These are phyloP conservation scores for Trochalopteron elliotii DNA, from an alignment of 2,113 vertebrate species.

Conservation along the genomic window DNA sequence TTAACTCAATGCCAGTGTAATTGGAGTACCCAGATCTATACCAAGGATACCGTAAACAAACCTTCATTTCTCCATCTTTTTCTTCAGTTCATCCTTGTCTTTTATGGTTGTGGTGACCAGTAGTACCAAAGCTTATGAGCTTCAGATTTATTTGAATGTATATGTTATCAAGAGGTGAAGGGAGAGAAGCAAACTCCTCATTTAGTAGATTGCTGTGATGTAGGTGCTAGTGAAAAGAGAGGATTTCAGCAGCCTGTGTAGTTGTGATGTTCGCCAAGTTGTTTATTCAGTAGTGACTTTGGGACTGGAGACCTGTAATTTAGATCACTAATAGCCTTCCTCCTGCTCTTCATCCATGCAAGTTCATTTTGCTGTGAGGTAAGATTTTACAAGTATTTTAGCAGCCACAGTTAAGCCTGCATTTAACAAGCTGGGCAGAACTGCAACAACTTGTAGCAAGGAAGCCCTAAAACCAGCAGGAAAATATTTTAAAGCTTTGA, in stretches of 20 bases:
- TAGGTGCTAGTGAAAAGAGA: background rate
- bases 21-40: background rate
- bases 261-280: background rate
- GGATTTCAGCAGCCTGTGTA: background rate
- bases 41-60: background rate
- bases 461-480: background rate
- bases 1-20: background rate
- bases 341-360: background rate
- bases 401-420: background rate
- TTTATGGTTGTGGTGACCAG: background rate
- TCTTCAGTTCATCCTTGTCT: background rate
- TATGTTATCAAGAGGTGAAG: background rate
- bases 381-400: background rate
- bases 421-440: background rate
- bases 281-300: background rate
- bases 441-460: background rate
- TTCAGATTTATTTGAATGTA: background rate
- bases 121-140: background rate
- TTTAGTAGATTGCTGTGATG: background rate
- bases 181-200: background rate
- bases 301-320: background rate
- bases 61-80: background rate
- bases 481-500: background rate
- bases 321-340: background rate
- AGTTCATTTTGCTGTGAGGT: background rate